phyloP scores from a whole-genome alignment of 2,888 invertebrate genomes.

The Drosophila dives region DNA sequence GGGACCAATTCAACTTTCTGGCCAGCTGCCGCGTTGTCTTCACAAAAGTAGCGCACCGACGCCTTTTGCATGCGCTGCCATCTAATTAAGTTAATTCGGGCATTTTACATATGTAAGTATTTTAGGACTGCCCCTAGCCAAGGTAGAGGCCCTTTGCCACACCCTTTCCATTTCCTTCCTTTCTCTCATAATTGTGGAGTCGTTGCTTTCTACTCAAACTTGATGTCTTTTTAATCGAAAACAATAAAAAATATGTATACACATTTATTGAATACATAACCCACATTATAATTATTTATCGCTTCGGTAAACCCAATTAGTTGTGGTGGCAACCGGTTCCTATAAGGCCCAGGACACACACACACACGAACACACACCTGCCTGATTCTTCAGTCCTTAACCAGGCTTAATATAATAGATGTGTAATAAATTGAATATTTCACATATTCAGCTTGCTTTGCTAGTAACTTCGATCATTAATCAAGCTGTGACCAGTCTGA shows the following conservation, averaged over 20 bases:
- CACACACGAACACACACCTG: constrained; percentile 45
- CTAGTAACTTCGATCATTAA: constrained; percentile 18
- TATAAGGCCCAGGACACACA: constrained; percentile 7
- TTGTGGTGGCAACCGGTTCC: constrained; percentile 38
- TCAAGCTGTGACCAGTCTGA: constrained; percentile 2
- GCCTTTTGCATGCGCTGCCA: constrained; percentile 62
- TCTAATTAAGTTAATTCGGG: constrained; percentile 76
- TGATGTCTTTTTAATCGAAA: constrained; percentile 77
- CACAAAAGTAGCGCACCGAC: constrained; percentile 72
- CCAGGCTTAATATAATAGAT: not conserved
- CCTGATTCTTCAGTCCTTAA: constrained; percentile 6
- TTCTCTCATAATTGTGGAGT: not conserved
- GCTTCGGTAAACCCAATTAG: constrained; percentile 65
- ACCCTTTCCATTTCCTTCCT: constrained; percentile 11
- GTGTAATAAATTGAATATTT: constrained; percentile 3
- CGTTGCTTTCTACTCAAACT: constrained; percentile 32
- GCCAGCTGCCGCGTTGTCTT: constrained; percentile 43
- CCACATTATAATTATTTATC: constrained; percentile 68
- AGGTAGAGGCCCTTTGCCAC: not conserved
- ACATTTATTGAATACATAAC: constrained; percentile 46
- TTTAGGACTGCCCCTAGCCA: not conserved
- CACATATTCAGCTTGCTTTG: not conserved
- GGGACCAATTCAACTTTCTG: constrained; percentile 51
- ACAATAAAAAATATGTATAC: constrained; percentile 59
- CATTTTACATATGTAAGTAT: constrained; percentile 73